Base-by-base conservation (phyloP, 1,140 invertebrate species). In the Drosophila sp. region DNA sequence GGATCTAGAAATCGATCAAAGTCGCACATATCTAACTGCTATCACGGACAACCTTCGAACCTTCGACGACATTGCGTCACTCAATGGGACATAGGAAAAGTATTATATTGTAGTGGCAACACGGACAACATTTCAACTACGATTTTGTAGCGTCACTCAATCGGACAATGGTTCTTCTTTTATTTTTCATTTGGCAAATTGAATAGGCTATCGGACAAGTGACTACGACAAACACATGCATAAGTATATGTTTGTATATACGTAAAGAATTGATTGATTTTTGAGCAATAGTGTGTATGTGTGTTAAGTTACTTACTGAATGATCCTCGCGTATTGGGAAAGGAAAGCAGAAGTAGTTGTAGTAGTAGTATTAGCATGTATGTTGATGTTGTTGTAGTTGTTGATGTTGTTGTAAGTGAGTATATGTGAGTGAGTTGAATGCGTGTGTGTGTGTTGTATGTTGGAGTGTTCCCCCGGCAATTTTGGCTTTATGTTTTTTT, bases 381-480 rank as follows among this genome's bases (percentile, higher is more conserved):
- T 50, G 23, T 50, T 47, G 44, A 25, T 50, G 44, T 50, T 17
- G 17, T 17, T 17, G 17, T 17, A 17, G 17, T 17, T 17, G 17
- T 17, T 17, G 17, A 17, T 17, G 23, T 50, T 47, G 44, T 47
- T 50, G 44, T 50, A 50, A 27, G 44, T 64, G 4, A 27, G 7
- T 50, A 27, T 50, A 23, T 87, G 70, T 73, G 65, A 76, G 82
- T 83, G 70, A 83, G 78, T 74, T 66, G 77, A 87, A 63, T 79
- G 69, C 68, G 66, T 66, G 32, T 66, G 60, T 33, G 29, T 68
- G 66, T 47, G 35, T 60, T 58, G 38, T 62, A 8, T 56, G 55
- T 75, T 72, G 70, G 81, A 86, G 71, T 68, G 77, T 73, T 60
- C 85, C 79, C 85, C 80, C 77, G 84, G 77, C 84, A 89, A 89